Base-by-base conservation (phyloP, 2,888 invertebrate species). In the Orthosia gothica region DNA sequence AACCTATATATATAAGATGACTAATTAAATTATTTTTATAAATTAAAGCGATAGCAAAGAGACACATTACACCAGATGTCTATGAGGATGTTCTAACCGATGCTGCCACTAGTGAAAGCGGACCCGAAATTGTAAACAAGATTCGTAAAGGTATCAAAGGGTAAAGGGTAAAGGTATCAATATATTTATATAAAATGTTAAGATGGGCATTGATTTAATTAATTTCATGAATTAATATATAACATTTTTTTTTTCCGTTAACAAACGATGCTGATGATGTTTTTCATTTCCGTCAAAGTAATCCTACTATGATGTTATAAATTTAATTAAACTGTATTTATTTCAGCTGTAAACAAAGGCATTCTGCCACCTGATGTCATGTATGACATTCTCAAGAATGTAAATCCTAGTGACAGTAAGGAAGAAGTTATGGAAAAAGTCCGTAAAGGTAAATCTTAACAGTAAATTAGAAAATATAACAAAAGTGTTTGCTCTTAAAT, bases 91-190 rank as follows among this genome's bases (percentile, higher is more conserved):
- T 79, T 5, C 65, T 79, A 9, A 54, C 57, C 0, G 49, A 71
- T 0, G 84, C 65, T 0, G 49, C 16, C 0, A 11, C 57, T n/a
- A 79, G 71, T 18, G 4, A 54, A 0, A 45, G 79, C 47, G 80
- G 72, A 7, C 61, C 65, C 18, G 72, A 62, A 71, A 32, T 79
- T 18, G 40, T 79, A 0, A 70, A 83, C 18, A 79, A 63, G 20
- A 79, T 79, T n/a, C 55, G 72, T 32, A 79, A 83, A 63, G 79
- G 84, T 83, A 66, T 45, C 5, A 13, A 47, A 20, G n/a, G n/a
- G n/a, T n/a, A n/a, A n/a, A n/a, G n/a, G n/a, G n/a, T n/a, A n/a
- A n/a, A n/a, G 9, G 2, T 2, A 7, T 18, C 5, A 18, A 54
- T 23, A 40, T n/a, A 11, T 52, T 11, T 9, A n/a, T 11, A 9